phyloP scores from a whole-genome alignment of 2,888 invertebrate genomes.

The Phengaris arion region DNA sequence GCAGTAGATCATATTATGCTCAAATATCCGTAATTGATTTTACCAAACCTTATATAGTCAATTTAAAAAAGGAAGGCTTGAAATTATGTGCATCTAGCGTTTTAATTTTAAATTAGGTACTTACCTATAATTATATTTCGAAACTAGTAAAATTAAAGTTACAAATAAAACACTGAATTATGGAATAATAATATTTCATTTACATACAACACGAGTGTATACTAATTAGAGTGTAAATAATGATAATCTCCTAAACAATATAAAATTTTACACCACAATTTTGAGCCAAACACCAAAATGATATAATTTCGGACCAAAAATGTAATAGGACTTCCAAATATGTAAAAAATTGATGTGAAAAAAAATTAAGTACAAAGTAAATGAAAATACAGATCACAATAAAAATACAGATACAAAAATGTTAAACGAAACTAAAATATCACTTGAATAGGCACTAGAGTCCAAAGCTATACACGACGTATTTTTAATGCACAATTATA shows the following conservation, averaged over 20 bases:
- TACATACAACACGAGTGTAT: slow-evolving; percentile 65
- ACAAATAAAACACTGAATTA: slow-evolving; percentile 48
- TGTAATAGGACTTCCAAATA: slow-evolving; percentile 7
- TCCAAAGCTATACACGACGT: slow-evolving; percentile 25
- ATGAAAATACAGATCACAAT: slow-evolving; percentile 32
- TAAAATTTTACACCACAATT: slow-evolving; percentile 51
- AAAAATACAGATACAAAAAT: slow-evolving; percentile 24
- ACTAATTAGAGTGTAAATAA: slow-evolving; percentile 64
- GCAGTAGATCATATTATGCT: no score
- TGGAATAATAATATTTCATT: slow-evolving; percentile 65
- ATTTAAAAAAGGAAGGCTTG: no score
- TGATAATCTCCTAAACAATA: slow-evolving; percentile 50
- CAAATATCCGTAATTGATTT: no score
- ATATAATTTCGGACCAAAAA: slow-evolving; percentile 29
- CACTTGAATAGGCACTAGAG: slow-evolving; percentile 28
- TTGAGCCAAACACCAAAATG: slow-evolving; percentile 47
- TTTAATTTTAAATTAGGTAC: no score
- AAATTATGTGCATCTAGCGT: no score
- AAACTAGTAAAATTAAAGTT: background rate
- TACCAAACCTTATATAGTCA: no score
- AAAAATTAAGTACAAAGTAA: slow-evolving; percentile 31
- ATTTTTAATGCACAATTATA: slow-evolving; percentile 22
- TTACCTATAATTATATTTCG: background rate
- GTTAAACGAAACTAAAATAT: slow-evolving; percentile 23
- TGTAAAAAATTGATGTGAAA: slow-evolving; percentile 23